Conservation (phyloP, 2,113 vertebrate genomes). For the Acinonyx jubatus region DNA sequence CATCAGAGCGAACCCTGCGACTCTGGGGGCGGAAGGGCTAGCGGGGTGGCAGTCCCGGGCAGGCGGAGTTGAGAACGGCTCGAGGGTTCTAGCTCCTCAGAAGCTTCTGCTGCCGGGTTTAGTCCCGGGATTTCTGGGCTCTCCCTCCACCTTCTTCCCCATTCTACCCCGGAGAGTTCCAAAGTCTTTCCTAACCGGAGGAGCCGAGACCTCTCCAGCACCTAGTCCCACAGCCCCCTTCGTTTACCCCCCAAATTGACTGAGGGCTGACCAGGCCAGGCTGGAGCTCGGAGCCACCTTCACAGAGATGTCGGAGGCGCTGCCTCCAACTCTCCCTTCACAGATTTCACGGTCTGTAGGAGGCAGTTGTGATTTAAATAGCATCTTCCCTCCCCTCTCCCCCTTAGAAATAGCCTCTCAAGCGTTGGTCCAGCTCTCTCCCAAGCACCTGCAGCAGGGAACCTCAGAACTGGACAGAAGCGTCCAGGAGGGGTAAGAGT, state of each 20-base stretch:
- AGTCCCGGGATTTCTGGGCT: background rate
- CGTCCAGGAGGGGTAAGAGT: constrained; percentile 30
- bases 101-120: background rate
- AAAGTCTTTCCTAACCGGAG: background rate
- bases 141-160: background rate
- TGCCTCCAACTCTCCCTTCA: background rate
- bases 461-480: background rate
- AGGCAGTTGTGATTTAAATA: background rate
- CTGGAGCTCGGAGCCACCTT: background rate
- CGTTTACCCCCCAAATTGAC: too few relatives aligned
- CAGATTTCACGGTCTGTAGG: background rate
- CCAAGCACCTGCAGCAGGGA: background rate
- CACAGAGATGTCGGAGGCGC: fast-evolving
- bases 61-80: background rate
- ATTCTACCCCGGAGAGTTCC: background rate
- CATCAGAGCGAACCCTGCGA: fast-evolving
- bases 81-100: too few relatives aligned
- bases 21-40: background rate
- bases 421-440: background rate
- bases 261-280: background rate
- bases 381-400: too few relatives aligned
- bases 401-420: constrained; percentile 31
- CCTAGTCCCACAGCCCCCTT: background rate
- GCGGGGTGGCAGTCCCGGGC: fast-evolving
- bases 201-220: background rate